phyloP scores from a whole-genome alignment of 2,797 vertebrate genomes.

The Parauchenoglanis punctatus region DNA sequence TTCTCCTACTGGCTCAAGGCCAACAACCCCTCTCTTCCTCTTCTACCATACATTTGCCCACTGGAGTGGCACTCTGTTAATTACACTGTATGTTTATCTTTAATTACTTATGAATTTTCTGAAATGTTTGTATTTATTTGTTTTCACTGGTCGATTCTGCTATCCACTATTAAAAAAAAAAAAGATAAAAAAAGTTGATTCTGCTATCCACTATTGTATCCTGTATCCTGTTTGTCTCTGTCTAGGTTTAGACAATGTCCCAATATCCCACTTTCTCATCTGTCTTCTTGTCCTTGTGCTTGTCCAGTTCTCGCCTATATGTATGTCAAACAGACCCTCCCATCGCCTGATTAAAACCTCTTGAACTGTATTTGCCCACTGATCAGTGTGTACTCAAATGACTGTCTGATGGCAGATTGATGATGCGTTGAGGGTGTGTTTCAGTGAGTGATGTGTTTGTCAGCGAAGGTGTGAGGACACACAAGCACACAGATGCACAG shows the following conservation, averaged over 20 bases:
- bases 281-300: constrained; percentile 29
- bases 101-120: constrained; percentile 10
- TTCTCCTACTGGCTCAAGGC: constrained; percentile 28
- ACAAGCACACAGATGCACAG: constrained; percentile 8
- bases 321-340: constrained; percentile 16
- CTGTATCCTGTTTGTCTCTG: constrained; percentile 2
- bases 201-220: no score
- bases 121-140: background rate
- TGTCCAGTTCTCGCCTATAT: constrained; percentile 20
- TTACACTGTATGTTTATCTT: constrained; percentile 17
- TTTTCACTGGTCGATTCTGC: background rate
- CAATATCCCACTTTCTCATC: background rate
- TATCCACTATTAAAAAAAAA: background rate
- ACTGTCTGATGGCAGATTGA: constrained; percentile 57
- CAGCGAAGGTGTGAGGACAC: constrained; percentile 47
- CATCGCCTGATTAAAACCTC: constrained; percentile 42
- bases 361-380: constrained; percentile 31
- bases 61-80: constrained; percentile 15
- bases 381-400: constrained; percentile 39
- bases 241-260: background rate
- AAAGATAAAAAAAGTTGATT: no score
- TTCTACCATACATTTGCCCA: constrained; percentile 26
- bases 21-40: constrained; percentile 16
- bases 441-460: constrained; percentile 53
- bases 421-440: constrained; percentile 43